These are phyloP conservation scores for Axis porcinus DNA, from an alignment of 2,113 vertebrate species.

Conservation along the genomic window DNA sequence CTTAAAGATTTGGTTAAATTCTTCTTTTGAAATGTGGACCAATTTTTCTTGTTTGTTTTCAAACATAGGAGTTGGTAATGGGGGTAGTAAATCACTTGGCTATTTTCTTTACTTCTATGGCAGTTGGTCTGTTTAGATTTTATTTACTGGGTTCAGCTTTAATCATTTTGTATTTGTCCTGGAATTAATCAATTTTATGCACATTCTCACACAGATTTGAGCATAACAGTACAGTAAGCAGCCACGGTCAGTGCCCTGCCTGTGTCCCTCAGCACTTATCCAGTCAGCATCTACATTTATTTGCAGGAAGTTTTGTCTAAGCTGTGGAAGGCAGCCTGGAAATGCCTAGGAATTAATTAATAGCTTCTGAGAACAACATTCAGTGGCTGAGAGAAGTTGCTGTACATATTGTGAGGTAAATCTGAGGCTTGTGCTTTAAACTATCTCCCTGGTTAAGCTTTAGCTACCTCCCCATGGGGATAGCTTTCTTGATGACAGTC, in stretches of 20 bases:
- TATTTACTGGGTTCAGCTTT: conserved; percentile 7
- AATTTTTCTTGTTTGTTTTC: conserved; percentile 31
- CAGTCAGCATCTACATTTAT: background rate
- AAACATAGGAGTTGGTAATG: background rate
- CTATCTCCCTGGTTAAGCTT: background rate
- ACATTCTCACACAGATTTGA: background rate
- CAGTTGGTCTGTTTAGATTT: background rate
- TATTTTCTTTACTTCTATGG: background rate
- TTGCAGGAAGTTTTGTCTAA: background rate
- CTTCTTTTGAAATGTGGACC: background rate
- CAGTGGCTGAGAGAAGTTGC: background rate
- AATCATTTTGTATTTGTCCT: conserved; percentile 45
- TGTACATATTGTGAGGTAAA: background rate
- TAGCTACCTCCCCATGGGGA: background rate
- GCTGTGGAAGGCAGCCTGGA: background rate
- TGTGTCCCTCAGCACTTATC: background rate
- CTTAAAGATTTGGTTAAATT: background rate
- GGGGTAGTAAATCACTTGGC: background rate
- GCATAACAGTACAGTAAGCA: background rate
- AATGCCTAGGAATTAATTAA: background rate
- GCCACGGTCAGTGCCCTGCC: background rate
- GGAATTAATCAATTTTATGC: background rate
- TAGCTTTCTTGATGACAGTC: background rate
- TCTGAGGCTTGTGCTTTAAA: background rate
- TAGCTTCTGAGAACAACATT: background rate